A percentile compares a stretch with the other conserved stretches of the same genome.
Conservation (phyloP, 2,113 vertebrate species). For the Seriola dumerili region DNA sequence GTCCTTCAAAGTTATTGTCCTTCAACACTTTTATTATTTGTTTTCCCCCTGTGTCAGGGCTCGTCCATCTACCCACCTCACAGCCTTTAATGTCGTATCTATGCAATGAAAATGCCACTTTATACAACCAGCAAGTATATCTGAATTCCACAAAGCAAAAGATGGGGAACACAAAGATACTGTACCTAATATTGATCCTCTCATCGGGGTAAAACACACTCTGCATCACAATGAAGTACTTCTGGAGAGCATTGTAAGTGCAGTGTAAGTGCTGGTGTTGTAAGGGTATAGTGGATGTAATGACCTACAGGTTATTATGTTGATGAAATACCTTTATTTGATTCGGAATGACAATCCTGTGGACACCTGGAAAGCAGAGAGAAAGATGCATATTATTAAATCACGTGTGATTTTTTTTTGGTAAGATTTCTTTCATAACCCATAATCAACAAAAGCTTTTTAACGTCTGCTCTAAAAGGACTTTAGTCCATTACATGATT, state of each 20-base stretch:
- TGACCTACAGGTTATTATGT: neutral
- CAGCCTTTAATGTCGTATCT: conserved; percentile 92
- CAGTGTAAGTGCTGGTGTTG: neutral
- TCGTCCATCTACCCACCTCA: conserved; percentile 85
- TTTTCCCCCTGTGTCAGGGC: conserved; percentile 79
- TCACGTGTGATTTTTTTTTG: neutral
- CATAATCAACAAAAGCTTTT: neutral
- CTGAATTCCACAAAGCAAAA: neutral
- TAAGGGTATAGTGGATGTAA: no score
- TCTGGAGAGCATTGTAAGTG: conserved; percentile 71
- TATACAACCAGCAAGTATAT: neutral
- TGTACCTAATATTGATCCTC: conserved; percentile 85
- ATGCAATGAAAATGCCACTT: neutral
- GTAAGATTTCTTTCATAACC: neutral
- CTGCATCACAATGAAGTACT: conserved; percentile 91
- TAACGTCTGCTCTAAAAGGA: neutral
- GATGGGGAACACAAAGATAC: neutral
- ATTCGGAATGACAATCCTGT: conserved; percentile 75
- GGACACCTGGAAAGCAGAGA: conserved; percentile 68
- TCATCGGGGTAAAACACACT: conserved; percentile 89
- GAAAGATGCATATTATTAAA: neutral
- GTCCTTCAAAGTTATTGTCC: conserved; percentile 89
- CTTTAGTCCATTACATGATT: no score
- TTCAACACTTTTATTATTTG: conserved; percentile 86
- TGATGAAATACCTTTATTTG: conserved; percentile 66